Base-by-base conservation (phyloP, 2,113 vertebrate species). In the Pongo abelii region DNA sequence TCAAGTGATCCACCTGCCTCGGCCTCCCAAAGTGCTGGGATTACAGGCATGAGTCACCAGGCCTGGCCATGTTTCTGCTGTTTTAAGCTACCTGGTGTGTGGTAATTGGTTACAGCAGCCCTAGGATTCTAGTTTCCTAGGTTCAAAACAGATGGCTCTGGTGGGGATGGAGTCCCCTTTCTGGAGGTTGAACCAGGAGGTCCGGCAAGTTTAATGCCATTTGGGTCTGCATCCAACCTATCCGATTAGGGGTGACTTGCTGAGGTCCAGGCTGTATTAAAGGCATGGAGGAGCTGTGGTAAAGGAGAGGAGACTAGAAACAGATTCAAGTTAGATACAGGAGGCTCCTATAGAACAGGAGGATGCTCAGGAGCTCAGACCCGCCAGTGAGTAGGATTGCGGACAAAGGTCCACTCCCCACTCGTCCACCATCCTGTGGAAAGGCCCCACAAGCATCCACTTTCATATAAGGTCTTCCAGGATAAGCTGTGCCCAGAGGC, bases 361-460 rank as follows among this genome's bases (percentile, higher is more conserved):
- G 32, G n/a, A 22, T 16, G 6, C 32, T 6, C 20, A 7, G 38
- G n/a, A 22, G 14, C 8, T 61, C 79, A 59, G 70, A 43, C 32
- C 7, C 22, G 9, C 25, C 10, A 38, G 16, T 18, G 25, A 30
- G 78, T 17, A 7, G 38, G 27, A 43, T 57, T 72, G 64, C 35
- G 2, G 40, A 43, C 79, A 14, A 2, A 46, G 8, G 0, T 8
- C 27, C 59, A 3, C 48, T 22, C 18, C 22, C 7, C 0, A 8
- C 27, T 52, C 55, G 5, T 25, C 50, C 23, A 30, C 9, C 46
- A 80, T 38, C n/a, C 25, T 8, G 14, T 55, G 32, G 18, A 92
- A 43, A 72, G 27, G 50, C 32, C 27, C 32, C 70, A 1, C 2
- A 5, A 77, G 81, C 32, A 11, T 50, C 32, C 32, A 30, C 35